These are phyloP conservation scores for Spongia lamella DNA, from an alignment of 37 sponge, comb jelly and placozoan species.

Conservation along the genomic window DNA sequence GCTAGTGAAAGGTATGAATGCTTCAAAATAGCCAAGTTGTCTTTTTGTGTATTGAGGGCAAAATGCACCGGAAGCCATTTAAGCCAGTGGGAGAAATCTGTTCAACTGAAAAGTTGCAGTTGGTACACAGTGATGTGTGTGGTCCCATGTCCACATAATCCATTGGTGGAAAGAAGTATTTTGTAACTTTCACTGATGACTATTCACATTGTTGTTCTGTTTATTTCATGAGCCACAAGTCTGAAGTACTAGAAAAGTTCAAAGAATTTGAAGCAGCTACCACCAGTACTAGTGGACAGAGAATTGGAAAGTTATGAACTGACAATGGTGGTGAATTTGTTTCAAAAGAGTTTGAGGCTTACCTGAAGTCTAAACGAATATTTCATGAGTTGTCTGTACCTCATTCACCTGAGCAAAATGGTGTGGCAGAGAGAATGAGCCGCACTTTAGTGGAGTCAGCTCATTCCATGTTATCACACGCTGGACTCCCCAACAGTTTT, in stretches of 20 bases:
- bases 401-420: conserved; percentile 57
- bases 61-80: conserved; percentile 38
- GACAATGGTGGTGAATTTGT: conserved; percentile 60
- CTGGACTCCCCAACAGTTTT: conserved; percentile 28
- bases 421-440: conserved; percentile 62
- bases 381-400: conserved; percentile 48
- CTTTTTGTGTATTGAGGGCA: conserved; percentile 52
- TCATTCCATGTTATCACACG: conserved; percentile 49
- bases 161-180: conserved; percentile 65
- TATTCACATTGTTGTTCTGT: conserved; percentile 50
- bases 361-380: conserved; percentile 49
- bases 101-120: conserved; percentile 23
- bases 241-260: conserved; percentile 52
- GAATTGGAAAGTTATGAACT: conserved; percentile 30
- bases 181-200: conserved; percentile 64
- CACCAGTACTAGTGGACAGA: conserved; percentile 17
- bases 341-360: conserved; percentile 40
- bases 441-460: conserved; percentile 53
- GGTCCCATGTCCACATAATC: conserved; percentile 57
- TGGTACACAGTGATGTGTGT: conserved; percentile 59
- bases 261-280: conserved; percentile 61
- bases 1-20: conserved; percentile 22
- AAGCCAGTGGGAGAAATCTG: conserved; percentile 47
- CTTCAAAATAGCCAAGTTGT: conserved; percentile 11
- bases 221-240: conserved; percentile 41